Conservation (phyloP, 2,113 vertebrate species). For the Xerus inauris region DNA sequence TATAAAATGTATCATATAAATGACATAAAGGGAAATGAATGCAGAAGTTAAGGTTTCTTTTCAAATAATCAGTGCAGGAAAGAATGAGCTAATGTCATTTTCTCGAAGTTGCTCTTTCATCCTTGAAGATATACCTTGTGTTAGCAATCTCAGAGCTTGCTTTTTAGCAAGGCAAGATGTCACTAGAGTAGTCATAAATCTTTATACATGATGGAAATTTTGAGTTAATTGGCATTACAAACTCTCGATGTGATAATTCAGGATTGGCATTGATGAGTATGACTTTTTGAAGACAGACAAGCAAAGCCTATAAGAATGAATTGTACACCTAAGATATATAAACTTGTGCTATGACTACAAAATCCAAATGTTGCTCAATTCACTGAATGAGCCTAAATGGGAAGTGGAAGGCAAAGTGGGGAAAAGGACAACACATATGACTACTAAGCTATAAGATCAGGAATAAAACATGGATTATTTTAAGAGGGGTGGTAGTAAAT, state of each 20-base stretch:
- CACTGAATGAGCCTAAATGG: constrained; percentile 18
- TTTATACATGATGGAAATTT: constrained; percentile 63
- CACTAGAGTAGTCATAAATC: constrained; percentile 71
- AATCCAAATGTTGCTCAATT: constrained; percentile 60
- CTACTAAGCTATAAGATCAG: constrained; percentile 28
- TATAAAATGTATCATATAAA: constrained; percentile 63
- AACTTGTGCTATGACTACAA: constrained; percentile 57
- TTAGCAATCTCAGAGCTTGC: constrained; percentile 57
- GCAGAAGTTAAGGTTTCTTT: constrained; percentile 35
- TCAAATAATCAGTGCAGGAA: constrained; percentile 63
- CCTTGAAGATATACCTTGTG: constrained; percentile 54
- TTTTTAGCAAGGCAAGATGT: constrained; percentile 64
- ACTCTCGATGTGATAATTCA: constrained; percentile 77
- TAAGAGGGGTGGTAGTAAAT: background rate
- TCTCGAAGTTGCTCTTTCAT: constrained; percentile 60
- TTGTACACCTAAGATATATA: constrained; percentile 68
- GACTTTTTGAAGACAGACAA: constrained; percentile 77
- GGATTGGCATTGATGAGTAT: constrained; percentile 75
- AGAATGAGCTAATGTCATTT: constrained; percentile 53
- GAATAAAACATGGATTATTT: background rate
- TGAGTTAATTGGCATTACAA: constrained; percentile 79
- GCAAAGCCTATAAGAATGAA: constrained; percentile 74
- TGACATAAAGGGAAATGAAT: constrained; percentile 69
- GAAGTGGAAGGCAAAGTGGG: background rate
- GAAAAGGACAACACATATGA: background rate